Evolutionary conservation across 2,797 vertebrate species (phyloP).

Genomic region (Selene dorsalis): DNA sequence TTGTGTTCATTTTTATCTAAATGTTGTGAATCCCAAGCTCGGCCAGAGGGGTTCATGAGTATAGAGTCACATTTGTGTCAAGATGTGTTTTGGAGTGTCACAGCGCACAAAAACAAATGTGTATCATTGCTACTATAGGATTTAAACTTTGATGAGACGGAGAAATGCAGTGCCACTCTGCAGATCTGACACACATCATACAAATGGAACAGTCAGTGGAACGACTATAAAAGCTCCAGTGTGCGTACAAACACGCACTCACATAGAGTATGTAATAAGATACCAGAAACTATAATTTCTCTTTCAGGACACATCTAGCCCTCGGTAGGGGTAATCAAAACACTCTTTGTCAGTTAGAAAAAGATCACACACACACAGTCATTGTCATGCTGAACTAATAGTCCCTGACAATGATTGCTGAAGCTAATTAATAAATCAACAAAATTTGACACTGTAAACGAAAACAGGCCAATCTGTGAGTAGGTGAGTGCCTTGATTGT

Average conservation of each 20-base stretch:
- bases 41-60: too few relatives aligned
- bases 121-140: constrained; percentile 1
- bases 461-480: constrained; percentile 33
- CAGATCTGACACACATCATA: constrained; percentile 5
- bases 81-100: constrained; percentile 12
- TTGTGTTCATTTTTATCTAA: too few relatives aligned
- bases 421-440: constrained; percentile 30
- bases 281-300: constrained; percentile 36
- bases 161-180: not conserved
- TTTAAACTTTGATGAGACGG: not conserved
- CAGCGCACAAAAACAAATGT: constrained; percentile 13
- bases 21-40: constrained; percentile 3
- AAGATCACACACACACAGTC: constrained; percentile 28
- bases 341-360: constrained; percentile 23
- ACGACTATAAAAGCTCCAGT: constrained; percentile 3
- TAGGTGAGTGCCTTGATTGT: constrained; percentile 38
- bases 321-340: constrained; percentile 37
- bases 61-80: too few relatives aligned
- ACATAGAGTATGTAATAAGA: constrained; percentile 31
- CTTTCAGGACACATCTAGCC: constrained; percentile 40
- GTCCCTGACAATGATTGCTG: constrained; percentile 22
- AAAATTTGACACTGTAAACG: constrained; percentile 20
- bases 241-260: constrained; percentile 2
- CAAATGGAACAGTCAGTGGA: constrained; percentile 4
- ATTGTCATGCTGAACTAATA: constrained; percentile 26